Conservation (phyloP, 2,113 vertebrate species). For the Chinchilla lanigera region DNA sequence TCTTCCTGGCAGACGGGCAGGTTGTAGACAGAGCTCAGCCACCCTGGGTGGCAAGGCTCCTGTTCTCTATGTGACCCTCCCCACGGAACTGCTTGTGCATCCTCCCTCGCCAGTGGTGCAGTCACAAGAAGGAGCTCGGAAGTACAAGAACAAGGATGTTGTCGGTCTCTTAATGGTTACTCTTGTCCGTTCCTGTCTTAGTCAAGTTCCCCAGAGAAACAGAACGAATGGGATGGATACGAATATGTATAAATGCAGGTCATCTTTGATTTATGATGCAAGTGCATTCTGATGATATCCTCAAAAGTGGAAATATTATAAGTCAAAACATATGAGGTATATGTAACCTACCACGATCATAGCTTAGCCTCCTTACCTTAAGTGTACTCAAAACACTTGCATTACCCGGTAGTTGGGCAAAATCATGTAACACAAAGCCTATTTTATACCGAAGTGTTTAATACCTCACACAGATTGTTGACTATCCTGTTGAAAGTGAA, state of each 20-base stretch:
- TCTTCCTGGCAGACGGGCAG: background rate
- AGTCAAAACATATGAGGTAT: background rate
- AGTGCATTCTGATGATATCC: background rate
- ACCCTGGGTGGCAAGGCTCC: background rate
- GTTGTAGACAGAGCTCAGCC: background rate
- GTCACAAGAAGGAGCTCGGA: background rate
- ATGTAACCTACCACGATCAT: background rate
- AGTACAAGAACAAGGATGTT: background rate
- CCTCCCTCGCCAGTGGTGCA: background rate
- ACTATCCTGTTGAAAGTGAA: background rate
- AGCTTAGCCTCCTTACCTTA: background rate
- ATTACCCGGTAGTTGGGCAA: background rate
- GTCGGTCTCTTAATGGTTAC: background rate
- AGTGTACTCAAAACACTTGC: background rate
- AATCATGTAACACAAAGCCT: background rate
- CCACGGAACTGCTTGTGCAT: background rate
- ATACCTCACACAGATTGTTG: background rate
- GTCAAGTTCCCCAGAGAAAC: background rate
- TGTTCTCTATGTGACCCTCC: background rate
- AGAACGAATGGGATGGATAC: background rate
- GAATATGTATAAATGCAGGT: background rate
- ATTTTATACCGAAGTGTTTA: background rate
- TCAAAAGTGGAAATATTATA: background rate
- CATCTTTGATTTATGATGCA: background rate
- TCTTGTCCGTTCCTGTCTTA: background rate